Conservation (phyloP, 2,797 vertebrate species). For the Bradypodion ventrale region DNA sequence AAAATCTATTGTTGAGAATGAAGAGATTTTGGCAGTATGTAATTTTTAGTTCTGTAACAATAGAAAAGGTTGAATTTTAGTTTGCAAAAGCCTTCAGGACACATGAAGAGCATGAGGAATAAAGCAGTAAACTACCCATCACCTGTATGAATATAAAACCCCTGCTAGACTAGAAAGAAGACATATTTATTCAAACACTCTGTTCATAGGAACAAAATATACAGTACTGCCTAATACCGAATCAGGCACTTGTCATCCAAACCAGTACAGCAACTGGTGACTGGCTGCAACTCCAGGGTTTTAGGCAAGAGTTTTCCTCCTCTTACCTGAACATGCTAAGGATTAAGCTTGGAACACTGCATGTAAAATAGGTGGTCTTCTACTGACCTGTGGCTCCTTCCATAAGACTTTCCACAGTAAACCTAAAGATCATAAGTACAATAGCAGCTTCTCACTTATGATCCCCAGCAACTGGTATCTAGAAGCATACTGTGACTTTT, state of each 20-base stretch:
- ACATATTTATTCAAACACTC: too few species aligned
- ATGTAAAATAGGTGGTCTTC: too few species aligned
- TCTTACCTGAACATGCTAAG: too few species aligned
- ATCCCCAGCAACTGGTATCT: background rate
- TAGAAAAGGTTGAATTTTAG: background rate
- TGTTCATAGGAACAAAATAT: too few species aligned
- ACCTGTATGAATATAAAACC: background rate
- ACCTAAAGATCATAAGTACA: background rate
- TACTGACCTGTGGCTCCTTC: too few species aligned
- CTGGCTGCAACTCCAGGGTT: too few species aligned
- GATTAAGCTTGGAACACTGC: too few species aligned
- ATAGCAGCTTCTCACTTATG: background rate
- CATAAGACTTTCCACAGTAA: too few species aligned
- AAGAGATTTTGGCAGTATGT: background rate
- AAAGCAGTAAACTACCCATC: background rate
- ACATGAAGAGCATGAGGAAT: background rate
- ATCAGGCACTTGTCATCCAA: too few species aligned
- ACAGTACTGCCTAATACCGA: too few species aligned
- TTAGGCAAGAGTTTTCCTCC: too few species aligned
- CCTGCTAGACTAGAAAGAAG: background rate
- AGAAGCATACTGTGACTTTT: background rate
- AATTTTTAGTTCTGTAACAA: background rate
- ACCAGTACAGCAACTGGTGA: too few species aligned
- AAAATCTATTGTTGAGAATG: background rate
- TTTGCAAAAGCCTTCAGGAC: background rate